Percentiles rank a stretch among this genome's conserved stretches.
phyloP scores from a whole-genome alignment of 2,888 invertebrate species.

The Melangyna quadrimaculata region DNA sequence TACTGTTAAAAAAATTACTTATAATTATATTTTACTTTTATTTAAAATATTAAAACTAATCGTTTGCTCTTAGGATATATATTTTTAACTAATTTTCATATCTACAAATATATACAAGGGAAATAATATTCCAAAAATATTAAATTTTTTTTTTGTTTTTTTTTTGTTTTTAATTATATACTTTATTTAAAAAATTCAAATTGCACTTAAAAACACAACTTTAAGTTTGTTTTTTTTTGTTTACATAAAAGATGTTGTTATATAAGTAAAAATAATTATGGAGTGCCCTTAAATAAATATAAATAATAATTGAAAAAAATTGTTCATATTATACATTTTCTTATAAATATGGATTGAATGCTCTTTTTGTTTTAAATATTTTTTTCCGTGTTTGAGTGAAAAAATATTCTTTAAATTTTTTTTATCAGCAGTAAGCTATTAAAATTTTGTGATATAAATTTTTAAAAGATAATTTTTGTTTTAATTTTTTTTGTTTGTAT shows the following conservation, averaged over 20 bases:
- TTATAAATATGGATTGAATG: constrained; percentile 17
- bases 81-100: constrained; percentile 61
- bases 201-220: constrained; percentile 58
- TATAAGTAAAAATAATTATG: constrained; percentile 49
- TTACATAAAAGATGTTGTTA: constrained; percentile 28
- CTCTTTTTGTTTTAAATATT: constrained; percentile 23
- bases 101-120: constrained; percentile 71
- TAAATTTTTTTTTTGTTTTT: constrained; percentile 9
- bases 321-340: constrained; percentile 34
- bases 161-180: constrained; percentile 8
- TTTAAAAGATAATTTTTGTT: constrained; percentile 56
- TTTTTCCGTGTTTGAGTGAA: constrained; percentile 51
- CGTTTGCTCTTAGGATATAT: constrained; percentile 67
- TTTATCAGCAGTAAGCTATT: constrained; percentile 55
- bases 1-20: constrained; percentile 58
- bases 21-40: constrained; percentile 35
- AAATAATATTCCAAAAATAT: constrained; percentile 51
- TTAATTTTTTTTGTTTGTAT: constrained; percentile 28
- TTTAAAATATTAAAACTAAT: constrained; percentile 69
- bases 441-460: constrained; percentile 26
- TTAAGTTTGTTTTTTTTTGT: constrained; percentile 27
- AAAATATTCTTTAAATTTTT: constrained; percentile 51
- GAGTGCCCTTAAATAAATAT: constrained; percentile 56
- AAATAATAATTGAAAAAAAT: constrained; percentile 51
- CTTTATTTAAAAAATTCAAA: constrained; percentile 31